Evolutionary conservation across 2,113 vertebrate species (phyloP).

Genomic region (Heterochromis multidens): DNA sequence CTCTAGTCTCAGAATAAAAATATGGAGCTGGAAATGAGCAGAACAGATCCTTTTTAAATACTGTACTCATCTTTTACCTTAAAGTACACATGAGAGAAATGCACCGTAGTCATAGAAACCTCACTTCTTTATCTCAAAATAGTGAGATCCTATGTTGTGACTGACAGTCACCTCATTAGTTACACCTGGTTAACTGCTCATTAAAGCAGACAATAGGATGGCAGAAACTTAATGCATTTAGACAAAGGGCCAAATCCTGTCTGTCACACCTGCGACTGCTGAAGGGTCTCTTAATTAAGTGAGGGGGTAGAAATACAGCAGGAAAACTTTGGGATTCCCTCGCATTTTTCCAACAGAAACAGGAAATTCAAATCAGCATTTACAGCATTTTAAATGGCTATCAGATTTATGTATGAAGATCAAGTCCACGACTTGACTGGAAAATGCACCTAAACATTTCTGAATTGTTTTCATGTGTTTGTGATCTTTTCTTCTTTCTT

Average conservation of each 20-base stretch:
- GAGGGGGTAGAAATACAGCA: too few species aligned
- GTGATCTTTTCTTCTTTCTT: not conserved
- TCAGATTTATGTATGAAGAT: not conserved
- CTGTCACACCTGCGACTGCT: too few species aligned
- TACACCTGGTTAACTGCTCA: not conserved
- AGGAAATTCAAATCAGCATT: too few species aligned
- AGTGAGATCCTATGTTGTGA: not conserved
- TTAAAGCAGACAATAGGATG: too few species aligned
- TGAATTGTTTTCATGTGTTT: not conserved
- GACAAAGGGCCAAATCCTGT: fast-evolving
- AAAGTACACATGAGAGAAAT: not conserved
- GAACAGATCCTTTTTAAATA: not conserved
- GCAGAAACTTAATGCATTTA: too few species aligned
- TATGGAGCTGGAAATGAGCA: not conserved
- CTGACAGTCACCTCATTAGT: not conserved
- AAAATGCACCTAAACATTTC: not conserved
- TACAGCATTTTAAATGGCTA: too few species aligned
- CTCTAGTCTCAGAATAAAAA: not conserved
- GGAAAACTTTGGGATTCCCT: too few species aligned
- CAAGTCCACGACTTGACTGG: not conserved
- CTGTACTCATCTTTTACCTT: not conserved
- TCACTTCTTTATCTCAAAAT: not conserved
- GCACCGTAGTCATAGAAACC: not conserved
- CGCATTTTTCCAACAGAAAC: too few species aligned
- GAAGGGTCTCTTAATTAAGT: too few species aligned